Evolutionary conservation across 2,888 invertebrate species (phyloP).

Genomic region (Polietes domitor): DNA sequence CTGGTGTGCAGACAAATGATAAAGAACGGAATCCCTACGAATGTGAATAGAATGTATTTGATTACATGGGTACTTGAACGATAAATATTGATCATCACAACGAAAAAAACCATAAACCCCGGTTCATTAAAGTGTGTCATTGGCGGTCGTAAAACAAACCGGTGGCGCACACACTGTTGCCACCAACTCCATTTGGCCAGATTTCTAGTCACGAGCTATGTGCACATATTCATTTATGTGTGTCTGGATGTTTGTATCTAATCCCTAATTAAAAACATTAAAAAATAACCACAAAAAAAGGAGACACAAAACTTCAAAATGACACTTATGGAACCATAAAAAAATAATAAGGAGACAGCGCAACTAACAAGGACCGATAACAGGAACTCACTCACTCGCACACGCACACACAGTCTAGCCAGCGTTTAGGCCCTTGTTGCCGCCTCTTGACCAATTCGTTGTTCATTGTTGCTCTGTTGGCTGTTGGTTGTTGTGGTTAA

Average conservation of each 20-base stretch:
- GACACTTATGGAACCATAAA: constrained; percentile 29
- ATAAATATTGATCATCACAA: neutral
- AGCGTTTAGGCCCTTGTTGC: neutral
- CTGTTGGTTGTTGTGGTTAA: neutral
- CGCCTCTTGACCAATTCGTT: too few relatives aligned
- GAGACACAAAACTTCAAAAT: constrained; percentile 24
- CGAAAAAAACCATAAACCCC: neutral
- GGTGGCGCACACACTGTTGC: neutral
- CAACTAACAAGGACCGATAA: constrained; percentile 27
- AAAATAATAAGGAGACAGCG: constrained; percentile 22
- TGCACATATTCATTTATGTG: too few relatives aligned
- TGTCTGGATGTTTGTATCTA: neutral
- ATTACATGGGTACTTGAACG: too few relatives aligned
- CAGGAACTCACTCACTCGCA: neutral
- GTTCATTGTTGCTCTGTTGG: neutral
- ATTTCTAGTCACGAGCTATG: neutral
- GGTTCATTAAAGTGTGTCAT: neutral
- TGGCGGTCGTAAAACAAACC: neutral
- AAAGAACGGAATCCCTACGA: too few relatives aligned
- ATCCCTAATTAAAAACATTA: constrained; percentile 32
- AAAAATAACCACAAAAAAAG: constrained; percentile 1
- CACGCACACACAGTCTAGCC: neutral
- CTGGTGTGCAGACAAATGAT: too few relatives aligned
- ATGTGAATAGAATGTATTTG: too few relatives aligned
- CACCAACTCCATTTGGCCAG: neutral